Evolutionary conservation across 2,797 vertebrate species (phyloP), one percentile per base, ranked within the genome.

Genomic region (Mus minutoides): DNA sequence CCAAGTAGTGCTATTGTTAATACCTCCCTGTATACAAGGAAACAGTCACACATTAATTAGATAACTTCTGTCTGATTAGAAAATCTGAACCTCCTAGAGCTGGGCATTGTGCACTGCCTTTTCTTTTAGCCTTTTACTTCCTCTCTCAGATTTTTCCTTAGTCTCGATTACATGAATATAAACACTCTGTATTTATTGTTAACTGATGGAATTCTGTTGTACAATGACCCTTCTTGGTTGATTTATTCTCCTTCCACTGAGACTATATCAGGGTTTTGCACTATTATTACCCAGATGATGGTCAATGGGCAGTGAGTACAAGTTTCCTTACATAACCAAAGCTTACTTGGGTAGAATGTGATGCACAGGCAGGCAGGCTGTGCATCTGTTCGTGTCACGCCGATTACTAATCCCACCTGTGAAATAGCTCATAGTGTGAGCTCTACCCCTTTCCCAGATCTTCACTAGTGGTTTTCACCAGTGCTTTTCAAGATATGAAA

Each of bases 401-500:
- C 31, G 43, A 22, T 67, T 78, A 40, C 21, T 52, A 76, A 58
- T 76, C 46, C 4, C 34, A n/a, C 54, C 4, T 76, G 14, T 71
- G 4, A 54, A 64, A 56, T 58, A 29, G 34, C 84, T 71, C 16
- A 13, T 43, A 29, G 6, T 49, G 7, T 4, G n/a, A 37, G 43
- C 26, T 62, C 3, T 85, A 14, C 54, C 88, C 49, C 29, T 80
- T 60, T 40, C 7, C 40, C 24, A 76, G 24, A 75, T 73, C 21
- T 89, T 88, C 22, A 87, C 40, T 17, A 64, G 22, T 40, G 46
- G 43, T 76, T 92, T 16, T 71, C 71, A 69, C 17, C 43, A 69
- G 6, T 87, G 4, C 62, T 78, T 87, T 69, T 78, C 58, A 78
- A 77, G 16, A 73, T 80, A 49, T 79, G 10, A 84, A 96, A 95